A percentile compares a stretch with the other conserved stretches of the same genome.
Evolutionary conservation across 53 echinoderm and acorn worm genomes (phyloP).

Genomic region (Crossaster papposus): DNA sequence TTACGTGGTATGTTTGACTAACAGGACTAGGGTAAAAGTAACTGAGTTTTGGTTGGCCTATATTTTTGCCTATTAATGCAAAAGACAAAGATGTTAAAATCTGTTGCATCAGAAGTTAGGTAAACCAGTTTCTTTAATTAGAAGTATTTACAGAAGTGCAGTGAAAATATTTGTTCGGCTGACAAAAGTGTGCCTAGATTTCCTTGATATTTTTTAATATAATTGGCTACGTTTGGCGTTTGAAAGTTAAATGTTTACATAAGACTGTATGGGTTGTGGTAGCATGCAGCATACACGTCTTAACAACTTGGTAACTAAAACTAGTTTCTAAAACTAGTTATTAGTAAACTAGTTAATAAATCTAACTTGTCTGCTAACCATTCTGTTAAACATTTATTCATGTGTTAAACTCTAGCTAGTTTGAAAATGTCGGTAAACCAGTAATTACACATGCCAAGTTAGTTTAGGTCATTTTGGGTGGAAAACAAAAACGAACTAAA

Average conservation of each 20-base stretch:
- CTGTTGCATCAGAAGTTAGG: too few relatives aligned
- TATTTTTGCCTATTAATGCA: too few relatives aligned
- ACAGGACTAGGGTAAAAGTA: too few relatives aligned
- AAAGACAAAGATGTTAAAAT: too few relatives aligned
- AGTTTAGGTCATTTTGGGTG: background rate
- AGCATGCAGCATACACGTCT: background rate
- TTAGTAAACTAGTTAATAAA: too few relatives aligned
- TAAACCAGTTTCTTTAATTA: too few relatives aligned
- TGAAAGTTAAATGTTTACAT: too few relatives aligned
- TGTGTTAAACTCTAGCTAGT: background rate
- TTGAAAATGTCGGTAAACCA: background rate
- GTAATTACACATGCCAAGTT: background rate
- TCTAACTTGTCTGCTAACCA: background rate
- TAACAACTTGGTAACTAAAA: background rate
- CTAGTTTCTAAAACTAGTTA: background rate
- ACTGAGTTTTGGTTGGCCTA: too few relatives aligned
- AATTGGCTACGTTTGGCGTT: too few relatives aligned
- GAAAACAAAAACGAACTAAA: background rate
- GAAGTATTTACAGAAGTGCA: too few relatives aligned
- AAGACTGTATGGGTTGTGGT: background rate
- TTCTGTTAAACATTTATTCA: background rate
- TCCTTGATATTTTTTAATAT: background rate
- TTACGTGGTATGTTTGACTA: too few relatives aligned
- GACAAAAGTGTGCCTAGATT: background rate
- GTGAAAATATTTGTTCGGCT: background rate